Conservation (phyloP, 2,797 vertebrate genomes). For the Centroberyx gerrardi region DNA sequence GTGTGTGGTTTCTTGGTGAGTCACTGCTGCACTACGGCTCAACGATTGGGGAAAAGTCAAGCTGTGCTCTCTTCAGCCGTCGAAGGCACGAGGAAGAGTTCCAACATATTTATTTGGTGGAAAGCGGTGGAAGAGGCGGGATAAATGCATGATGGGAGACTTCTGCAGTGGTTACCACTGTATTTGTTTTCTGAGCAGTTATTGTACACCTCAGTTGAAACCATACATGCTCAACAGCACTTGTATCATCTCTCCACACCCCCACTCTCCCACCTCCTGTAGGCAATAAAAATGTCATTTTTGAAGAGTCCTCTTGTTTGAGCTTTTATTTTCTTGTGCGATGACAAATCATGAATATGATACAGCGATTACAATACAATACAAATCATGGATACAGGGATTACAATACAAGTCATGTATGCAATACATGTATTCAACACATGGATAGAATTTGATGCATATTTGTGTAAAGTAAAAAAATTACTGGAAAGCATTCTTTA, state of each 20-base stretch:
- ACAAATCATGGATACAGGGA: no score
- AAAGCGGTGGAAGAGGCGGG: no score
- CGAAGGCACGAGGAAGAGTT: neutral
- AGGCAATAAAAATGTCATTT: slow-evolving; percentile 65
- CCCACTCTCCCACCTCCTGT: slow-evolving; percentile 17
- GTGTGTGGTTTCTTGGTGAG: neutral
- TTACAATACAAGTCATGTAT: no score
- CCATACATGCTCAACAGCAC: slow-evolving; percentile 34
- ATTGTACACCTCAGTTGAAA: slow-evolving; percentile 28
- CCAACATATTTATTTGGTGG: no score
- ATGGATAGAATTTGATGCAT: no score
- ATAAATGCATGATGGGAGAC: neutral
- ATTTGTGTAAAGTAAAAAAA: no score
- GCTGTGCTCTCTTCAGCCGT: neutral
- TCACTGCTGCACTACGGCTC: neutral
- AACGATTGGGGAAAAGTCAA: neutral
- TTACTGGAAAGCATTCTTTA: no score
- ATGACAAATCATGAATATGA: neutral
- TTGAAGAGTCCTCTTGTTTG: slow-evolving; percentile 20
- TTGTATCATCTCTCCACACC: slow-evolving; percentile 26
- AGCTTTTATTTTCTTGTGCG: slow-evolving; percentile 34
- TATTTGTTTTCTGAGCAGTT: slow-evolving; percentile 25
- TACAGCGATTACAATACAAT: neutral
- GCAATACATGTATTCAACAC: no score
- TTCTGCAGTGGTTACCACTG: slow-evolving; percentile 36